Base-by-base conservation (phyloP, 2,888 invertebrate species). In the Brenthis hecate region DNA sequence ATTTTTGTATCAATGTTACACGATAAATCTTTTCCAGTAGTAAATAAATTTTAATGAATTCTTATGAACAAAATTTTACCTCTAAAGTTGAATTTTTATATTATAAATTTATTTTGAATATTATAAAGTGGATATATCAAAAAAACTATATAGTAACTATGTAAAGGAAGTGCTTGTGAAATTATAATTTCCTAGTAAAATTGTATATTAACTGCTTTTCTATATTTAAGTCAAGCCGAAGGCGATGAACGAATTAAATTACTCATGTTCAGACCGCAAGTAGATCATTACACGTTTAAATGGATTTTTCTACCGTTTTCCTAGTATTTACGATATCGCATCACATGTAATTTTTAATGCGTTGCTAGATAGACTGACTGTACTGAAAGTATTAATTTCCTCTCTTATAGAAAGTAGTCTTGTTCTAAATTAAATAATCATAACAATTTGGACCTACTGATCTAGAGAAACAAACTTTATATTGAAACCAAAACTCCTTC, bases 301-400 rank as follows among this genome's bases (percentile, higher is more conserved):
- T 58, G 47, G 66, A 69, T 61, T 66, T 70, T 70, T 68, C 65
- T 51, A 48, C 54, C 63, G 51, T 68, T 70, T 72, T 72, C 72
- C 71, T 72, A 70, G 68, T 61, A 73, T 65, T 73, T 60, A 60
- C 28, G 48, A 73, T 66, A 19, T 56, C 53, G 58, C 71, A 75
- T 70, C 72, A 71, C 68, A 32, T 55, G 55, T 61, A 67, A 57
- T 68, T 65, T 56, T 65, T 65, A 68, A 69, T 68, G 65, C 70
- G 62, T 69, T 61, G 50, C 61, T 66, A 66, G 61, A 50, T 66
- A 71, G 80, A 85, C 84, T 80, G 80, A 85, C 84, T 80, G 80
- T 75, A 80, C 82, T 83, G 84, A 83, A 83, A 85, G 81, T 81
- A 86, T 84, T 85, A 84, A 88, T 88, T 87, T 86, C 80, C 81